phyloP scores from a whole-genome alignment of 2,113 vertebrate species.

The Piliocolobus tephrosceles region DNA sequence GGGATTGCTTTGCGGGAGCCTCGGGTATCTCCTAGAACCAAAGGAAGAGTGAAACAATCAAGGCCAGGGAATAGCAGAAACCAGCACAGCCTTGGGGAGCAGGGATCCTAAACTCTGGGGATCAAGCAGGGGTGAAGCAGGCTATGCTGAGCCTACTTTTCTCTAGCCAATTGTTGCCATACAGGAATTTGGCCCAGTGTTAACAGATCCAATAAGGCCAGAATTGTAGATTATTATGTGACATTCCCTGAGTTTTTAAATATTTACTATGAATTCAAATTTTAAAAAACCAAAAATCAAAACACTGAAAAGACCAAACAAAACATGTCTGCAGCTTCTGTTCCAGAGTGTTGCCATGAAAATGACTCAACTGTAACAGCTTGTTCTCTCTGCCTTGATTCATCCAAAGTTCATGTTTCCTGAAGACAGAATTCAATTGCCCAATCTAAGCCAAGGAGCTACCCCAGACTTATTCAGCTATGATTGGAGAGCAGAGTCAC shows the following conservation, averaged over 20 bases:
- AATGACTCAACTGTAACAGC: background rate
- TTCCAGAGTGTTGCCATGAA: background rate
- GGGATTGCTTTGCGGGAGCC: background rate
- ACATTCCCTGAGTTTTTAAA: constrained; percentile 36
- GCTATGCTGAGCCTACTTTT: background rate
- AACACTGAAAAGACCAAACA: background rate
- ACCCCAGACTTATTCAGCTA: background rate
- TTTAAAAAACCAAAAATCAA: background rate
- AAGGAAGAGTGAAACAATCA: background rate
- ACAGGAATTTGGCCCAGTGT: background rate
- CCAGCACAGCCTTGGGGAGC: background rate
- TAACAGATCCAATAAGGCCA: background rate
- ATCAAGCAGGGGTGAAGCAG: background rate
- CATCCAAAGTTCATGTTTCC: constrained; percentile 16
- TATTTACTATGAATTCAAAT: background rate
- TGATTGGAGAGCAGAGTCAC: background rate
- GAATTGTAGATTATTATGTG: background rate
- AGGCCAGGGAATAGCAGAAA: background rate
- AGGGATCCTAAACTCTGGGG: background rate
- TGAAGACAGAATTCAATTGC: constrained; percentile 16
- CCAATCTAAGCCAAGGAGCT: background rate
- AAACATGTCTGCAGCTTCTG: background rate
- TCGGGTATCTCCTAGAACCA: background rate
- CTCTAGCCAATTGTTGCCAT: background rate
- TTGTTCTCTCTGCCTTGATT: background rate